Evolutionary conservation across 2,888 invertebrate species (phyloP), one percentile per base, ranked within the genome.

Genomic region (Heterodera filipjevi): DNA sequence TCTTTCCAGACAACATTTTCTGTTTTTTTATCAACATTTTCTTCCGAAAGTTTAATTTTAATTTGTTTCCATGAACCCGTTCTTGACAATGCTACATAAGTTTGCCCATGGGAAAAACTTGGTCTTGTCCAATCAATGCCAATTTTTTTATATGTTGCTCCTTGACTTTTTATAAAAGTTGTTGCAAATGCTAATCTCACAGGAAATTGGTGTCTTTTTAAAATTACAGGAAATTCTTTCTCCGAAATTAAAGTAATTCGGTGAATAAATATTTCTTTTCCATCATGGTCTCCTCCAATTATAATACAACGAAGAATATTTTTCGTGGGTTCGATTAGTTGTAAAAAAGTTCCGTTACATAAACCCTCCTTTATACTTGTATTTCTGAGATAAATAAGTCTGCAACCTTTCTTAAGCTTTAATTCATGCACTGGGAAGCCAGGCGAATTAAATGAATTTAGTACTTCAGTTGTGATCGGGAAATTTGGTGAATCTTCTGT

Each of bases 211-310:
- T 71, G 59, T 6, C 82, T 19, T 19, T 59, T 46, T 44, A 90
- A 81, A 22, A 90, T 89, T 49, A 90, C 72, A n/a, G 89, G 89
- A 71, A 90, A 88, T 16, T 83, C 77, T 81, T 86, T 85, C 79
- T 87, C 74, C 10, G 33, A 46, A 19, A 68, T 44, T 33, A 59
- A 71, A 16, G 82, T 33, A 12, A 84, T 84, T 74, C 76, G 27
- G 6, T 71, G 75, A 27, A 82, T 75, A 30, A 53, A 46, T 32
- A 72, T 53, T 30, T 19, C 8, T 3, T 82, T 53, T 22, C 81
- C 83, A 22, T 30, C 32, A 35, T 77, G 22, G 53, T 59, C 49
- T 53, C 77, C 83, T 16, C 66, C 74, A 19, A 77, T 35, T 22
- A 64, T 81, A 39, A 83, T 66, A 35, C 72, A 79, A 32, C 39